Evolutionary conservation across 2,113 vertebrate genomes (phyloP), one percentile per base, ranked within the genome.

Genomic region (Sphaerodactylus townsendi): DNA sequence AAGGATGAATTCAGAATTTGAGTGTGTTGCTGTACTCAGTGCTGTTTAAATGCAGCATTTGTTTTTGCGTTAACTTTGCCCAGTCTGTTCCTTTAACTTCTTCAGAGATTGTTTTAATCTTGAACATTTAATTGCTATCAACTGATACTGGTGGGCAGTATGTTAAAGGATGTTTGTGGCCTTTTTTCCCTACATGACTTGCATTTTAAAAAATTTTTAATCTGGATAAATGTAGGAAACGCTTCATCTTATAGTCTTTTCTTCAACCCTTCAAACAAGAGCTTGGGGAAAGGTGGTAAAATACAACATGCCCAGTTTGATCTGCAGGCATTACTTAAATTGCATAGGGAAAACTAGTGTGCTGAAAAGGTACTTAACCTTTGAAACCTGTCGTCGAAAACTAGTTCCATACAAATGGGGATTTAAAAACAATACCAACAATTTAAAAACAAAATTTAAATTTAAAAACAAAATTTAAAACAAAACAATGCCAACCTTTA

Each of bases 291-390:
- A 82, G 93, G 89, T 93, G 95, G 90, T 80, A 21, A 93, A 96
- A 96, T 88, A 94, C 85, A 88, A 91, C 91, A 86, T 94, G 93
- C 88, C 90, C 92, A 86, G 85, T 92, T 91, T 90, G 89, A 70
- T 90, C 91, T 81, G 71, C 75, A 81, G 87, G 90, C 83, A 91
- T 91, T 81, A 91, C 83, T 65, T 82, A 77, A 74, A 74, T 70
- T 0, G 66, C 93, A 95, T 92, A 96, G 94, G 94, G 90, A 91
- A 62, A 87, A 77, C 84, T 30, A 94, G 88, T 95, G 94, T 95
- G 87, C 86, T 56, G 41, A 85, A 85, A 59, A 93, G 59, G 92
- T 80, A 64, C 59, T 82, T 72, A 82, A 74, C 25, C 69, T 83
- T 90, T 78, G 44, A 78, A 89, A 53, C 75, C 70, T 85, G 74